Evolutionary conservation across 2,888 invertebrate genomes (phyloP), one percentile per base, ranked within the genome.

Genomic region (Teleiodes luculella): DNA sequence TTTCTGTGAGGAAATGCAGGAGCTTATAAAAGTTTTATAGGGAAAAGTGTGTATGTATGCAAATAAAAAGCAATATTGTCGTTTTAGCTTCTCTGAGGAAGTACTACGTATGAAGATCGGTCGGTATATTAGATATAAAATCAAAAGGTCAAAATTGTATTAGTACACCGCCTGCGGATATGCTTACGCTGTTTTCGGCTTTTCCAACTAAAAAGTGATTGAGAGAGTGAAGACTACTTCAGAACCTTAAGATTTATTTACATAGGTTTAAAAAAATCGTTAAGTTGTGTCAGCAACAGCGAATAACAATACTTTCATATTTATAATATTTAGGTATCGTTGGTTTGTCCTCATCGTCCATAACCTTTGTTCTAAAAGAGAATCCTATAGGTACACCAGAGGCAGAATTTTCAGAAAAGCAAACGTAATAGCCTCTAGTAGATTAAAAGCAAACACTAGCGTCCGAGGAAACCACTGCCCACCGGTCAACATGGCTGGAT

Each of bases 381-480:
- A 33, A 33, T 33, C 10, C 11, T 45, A 24, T 24, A 24, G 3
- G 24, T 6, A n/a, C 24, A 1, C 35, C 48, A 11, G n/a, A 7
- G 43, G 33, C 31, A 41, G 43, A 43, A 24, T 30, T 41, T 33
- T 52, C 39, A 13, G 30, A 30, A 43, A 52, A 52, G 31, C 33
- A 43, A 43, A 52, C 31, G 43, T 33, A 43, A 52, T 43, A 43
- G 45, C 54, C 13, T 30, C 35, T 48, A 39, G 46, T 54, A 56
- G 58, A 58, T 58, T 58, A 56, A 58, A 58, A 28, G 56, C 56
- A 58, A 58, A 58, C 56, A 58, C 52, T 10, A 51, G 46, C 41
- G 33, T 24, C 48, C 36, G 36, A 41, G 54, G 39, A 49, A 41
- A 54, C 8, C 43, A 6, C n/a, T 43, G 43, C 43, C 43, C 28